These are phyloP conservation scores for Nomada goodeniana DNA, from an alignment of 2,888 invertebrate species.

Conservation along the genomic window DNA sequence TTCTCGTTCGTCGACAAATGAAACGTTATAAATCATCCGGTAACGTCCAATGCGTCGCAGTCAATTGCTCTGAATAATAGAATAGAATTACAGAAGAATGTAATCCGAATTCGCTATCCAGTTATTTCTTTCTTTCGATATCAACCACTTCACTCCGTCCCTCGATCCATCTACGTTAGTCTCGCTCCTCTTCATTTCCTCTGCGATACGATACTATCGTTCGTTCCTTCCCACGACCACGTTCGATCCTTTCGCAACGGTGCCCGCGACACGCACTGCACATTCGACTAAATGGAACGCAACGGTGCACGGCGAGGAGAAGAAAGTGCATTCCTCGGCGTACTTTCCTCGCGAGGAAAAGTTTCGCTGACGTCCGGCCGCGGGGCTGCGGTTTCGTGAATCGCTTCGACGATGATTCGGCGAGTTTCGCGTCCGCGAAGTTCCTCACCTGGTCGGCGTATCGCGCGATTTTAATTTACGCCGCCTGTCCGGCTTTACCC, in stretches of 20 bases:
- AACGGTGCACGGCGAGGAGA: neutral
- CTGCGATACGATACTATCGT: neutral
- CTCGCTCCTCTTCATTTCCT: neutral
- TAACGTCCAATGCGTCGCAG: no score
- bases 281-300: slow-evolving; percentile 23
- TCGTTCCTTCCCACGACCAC: neutral
- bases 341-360: slow-evolving; percentile 1
- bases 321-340: slow-evolving; percentile 28
- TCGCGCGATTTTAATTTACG: slow-evolving; percentile 23
- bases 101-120: neutral
- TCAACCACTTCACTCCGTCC: neutral
- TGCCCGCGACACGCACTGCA: slow-evolving; percentile 16
- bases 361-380: neutral
- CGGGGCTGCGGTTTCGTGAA: slow-evolving; percentile 22
- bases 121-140: neutral
- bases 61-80: no score
- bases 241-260: neutral
- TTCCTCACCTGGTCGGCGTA: slow-evolving; percentile 1
- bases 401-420: slow-evolving; percentile 29
- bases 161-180: slow-evolving; percentile 18
- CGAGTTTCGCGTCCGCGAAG: slow-evolving; percentile 12
- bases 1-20: no score
- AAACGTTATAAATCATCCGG: no score
- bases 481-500: neutral
- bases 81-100: no score